These are phyloP conservation scores for Limosa lapponica DNA, from an alignment of 2,797 vertebrate genomes.

Conservation along the genomic window DNA sequence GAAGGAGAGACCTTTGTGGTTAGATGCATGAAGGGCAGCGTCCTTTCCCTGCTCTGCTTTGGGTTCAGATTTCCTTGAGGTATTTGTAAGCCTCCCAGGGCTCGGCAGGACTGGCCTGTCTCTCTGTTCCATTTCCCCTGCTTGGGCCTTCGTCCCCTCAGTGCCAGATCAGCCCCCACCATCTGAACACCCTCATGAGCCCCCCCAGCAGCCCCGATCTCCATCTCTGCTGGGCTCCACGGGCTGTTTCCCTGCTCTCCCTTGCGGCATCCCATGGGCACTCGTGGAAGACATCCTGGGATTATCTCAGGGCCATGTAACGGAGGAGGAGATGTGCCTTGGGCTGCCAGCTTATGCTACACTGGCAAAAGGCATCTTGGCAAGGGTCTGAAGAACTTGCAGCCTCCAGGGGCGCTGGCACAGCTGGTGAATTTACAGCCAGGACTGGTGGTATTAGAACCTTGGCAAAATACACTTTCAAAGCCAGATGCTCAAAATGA, in stretches of 20 bases:
- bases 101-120: rapidly evolving
- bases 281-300: rapidly evolving
- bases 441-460: neutral
- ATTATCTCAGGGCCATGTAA: neutral
- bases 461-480: rapidly evolving
- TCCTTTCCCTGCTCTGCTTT: rapidly evolving
- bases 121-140: rapidly evolving
- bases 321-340: rapidly evolving
- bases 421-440: neutral
- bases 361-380: neutral
- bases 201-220: neutral
- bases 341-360: neutral
- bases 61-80: rapidly evolving
- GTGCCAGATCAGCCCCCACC: rapidly evolving
- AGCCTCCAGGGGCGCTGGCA: neutral
- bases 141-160: rapidly evolving
- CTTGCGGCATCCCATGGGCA: neutral
- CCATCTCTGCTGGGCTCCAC: rapidly evolving
- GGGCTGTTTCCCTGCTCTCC: neutral
- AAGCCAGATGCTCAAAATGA: neutral
- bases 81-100: rapidly evolving
- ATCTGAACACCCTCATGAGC: rapidly evolving
- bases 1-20: rapidly evolving
- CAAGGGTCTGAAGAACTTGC: neutral
- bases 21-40: rapidly evolving